These are phyloP conservation scores for Sesamia inferens DNA, from an alignment of 2,888 invertebrate genomes.

Conservation along the genomic window DNA sequence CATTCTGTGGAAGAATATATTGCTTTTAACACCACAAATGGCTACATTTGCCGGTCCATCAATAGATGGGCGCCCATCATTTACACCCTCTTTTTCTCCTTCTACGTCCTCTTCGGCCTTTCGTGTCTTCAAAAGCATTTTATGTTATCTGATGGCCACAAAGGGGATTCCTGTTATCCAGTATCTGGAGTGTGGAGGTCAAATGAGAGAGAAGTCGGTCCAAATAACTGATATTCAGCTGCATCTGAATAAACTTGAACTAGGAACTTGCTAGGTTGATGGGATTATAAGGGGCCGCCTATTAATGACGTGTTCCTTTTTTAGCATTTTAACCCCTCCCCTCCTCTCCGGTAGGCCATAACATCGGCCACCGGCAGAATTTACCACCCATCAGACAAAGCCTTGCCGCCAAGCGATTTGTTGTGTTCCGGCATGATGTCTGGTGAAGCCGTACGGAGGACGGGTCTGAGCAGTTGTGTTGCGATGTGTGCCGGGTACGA, in stretches of 20 bases:
- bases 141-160: not conserved
- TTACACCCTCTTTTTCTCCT: not conserved
- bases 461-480: too few relatives aligned
- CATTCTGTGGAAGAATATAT: slow-evolving; percentile 71
- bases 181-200: not conserved
- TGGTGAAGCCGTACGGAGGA: too few relatives aligned
- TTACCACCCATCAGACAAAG: too few relatives aligned
- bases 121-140: not conserved
- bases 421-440: too few relatives aligned
- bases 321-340: too few relatives aligned
- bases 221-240: not conserved
- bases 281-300: too few relatives aligned
- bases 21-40: not conserved
- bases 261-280: not conserved
- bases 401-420: too few relatives aligned
- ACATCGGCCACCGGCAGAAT: too few relatives aligned
- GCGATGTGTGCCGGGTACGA: too few relatives aligned
- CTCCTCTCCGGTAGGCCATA: too few relatives aligned
- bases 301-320: too few relatives aligned
- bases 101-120: too few relatives aligned
- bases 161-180: not conserved
- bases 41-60: not conserved
- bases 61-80: not conserved
- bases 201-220: not conserved
- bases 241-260: not conserved